Percentiles rank a stretch among this genome's conserved stretches.
These are phyloP conservation scores for Pocillopora verrucosa DNA, from an alignment of 64 coral and sea anemone species.

Conservation along the genomic window DNA sequence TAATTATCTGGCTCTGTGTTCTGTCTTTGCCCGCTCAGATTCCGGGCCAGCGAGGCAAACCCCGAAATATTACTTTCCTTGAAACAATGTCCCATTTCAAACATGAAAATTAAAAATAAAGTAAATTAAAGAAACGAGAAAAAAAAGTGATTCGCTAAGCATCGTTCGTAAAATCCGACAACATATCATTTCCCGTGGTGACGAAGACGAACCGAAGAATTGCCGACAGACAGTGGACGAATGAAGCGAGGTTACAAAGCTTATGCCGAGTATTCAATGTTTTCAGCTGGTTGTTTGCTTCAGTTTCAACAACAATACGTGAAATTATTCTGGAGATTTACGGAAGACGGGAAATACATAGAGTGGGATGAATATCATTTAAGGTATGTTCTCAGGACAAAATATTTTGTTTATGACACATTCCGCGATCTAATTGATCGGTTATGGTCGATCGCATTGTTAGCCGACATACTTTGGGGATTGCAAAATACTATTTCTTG, in stretches of 20 bases:
- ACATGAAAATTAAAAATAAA: no score
- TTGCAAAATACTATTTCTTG: neutral
- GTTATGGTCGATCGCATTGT: neutral
- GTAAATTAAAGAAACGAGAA: no score
- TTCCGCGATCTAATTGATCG: neutral
- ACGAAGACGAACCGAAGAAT: neutral
- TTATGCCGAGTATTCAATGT: conserved; percentile 15
- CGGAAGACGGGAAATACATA: neutral
- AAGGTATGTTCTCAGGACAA: conserved; percentile 4
- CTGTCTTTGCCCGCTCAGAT: no score
- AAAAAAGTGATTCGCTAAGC: no score
- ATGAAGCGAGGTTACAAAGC: conserved; percentile 33
- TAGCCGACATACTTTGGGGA: neutral
- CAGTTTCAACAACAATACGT: neutral
- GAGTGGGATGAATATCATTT: neutral
- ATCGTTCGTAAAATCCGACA: no score
- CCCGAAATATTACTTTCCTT: no score
- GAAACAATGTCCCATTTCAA: no score
- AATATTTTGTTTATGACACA: neutral
- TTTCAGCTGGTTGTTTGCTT: neutral
- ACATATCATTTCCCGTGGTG: neutral
- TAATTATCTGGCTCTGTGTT: no score
- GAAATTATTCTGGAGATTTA: neutral
- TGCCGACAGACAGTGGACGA: neutral
- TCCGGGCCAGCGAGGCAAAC: no score